Base-by-base conservation (phyloP, 2,888 invertebrate species). In the Coremacera marginata region DNA sequence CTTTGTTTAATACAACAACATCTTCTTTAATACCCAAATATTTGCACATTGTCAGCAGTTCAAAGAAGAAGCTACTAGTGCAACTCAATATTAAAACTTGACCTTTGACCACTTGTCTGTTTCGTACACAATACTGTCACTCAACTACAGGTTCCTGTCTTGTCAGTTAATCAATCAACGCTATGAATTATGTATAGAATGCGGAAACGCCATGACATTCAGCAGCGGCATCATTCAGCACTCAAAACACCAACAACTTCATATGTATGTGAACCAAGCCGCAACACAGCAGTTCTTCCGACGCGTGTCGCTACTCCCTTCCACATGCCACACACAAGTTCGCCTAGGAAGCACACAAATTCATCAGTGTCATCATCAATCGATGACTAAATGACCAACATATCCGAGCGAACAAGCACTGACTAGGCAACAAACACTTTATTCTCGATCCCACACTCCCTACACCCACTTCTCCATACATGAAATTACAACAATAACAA, bases 81-180 rank as follows among this genome's bases (percentile, higher is more conserved):
- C 55, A 60, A 27, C 27, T 19, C 22, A 27, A 60, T 25, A 60
- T 60, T 44, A 11, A 11, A 44, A 44, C 11, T 44, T 60, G 19
- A 60, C 19, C 60, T 60, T 31, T 60, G 27, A 60, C 25, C 60
- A 60, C 60, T 60, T 60, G 60, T 31, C 60, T 60, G 11, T 60
- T 60, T 31, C 60, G 60, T 60, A 5, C 60, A 22, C 31, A n/a
- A 31, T 34, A 63, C 19, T 62, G 44, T 34, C 63, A 63, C 19
- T 34, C 63, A 74, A 34, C 63, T 84, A 86, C 86, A 87, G 86
- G 87, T 84, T 82, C 75, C 80, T 76, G 84, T 82, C 85, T 86
- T 86, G 85, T 84, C 84, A 85, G 86, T 87, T 86, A 86, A 86
- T 87, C 86, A 87, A 86, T 86, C 65, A 72, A 72, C 49, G 25